A percentile compares a stretch with the other conserved stretches of the same genome.
phyloP scores from a whole-genome alignment of 2,113 vertebrate species.

The Callospermophilus lateralis region DNA sequence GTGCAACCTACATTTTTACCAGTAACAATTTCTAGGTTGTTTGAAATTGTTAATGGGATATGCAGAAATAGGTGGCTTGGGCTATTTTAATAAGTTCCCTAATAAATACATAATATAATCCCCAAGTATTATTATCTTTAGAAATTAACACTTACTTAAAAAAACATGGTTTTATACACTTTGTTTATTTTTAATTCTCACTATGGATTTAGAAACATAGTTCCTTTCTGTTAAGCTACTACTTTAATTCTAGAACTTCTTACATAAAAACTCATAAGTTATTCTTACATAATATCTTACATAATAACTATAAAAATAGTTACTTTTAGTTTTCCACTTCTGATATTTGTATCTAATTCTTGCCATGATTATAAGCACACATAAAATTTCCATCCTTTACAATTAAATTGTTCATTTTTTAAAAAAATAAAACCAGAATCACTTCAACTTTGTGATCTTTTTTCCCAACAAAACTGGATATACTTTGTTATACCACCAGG shows the following conservation, averaged over 20 bases:
- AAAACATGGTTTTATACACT: background rate
- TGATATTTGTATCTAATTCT: background rate
- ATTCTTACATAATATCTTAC: too few species aligned
- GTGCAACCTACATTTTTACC: background rate
- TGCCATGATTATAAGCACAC: background rate
- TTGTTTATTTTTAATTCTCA: background rate
- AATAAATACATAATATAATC: background rate
- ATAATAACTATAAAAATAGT: background rate
- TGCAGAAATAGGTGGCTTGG: background rate
- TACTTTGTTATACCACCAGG: background rate
- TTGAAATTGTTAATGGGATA: too few species aligned
- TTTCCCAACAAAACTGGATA: background rate
- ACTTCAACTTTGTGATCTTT: background rate
- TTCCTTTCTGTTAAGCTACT: background rate
- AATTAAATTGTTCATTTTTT: background rate
- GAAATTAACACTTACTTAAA: slow-evolving; percentile 2
- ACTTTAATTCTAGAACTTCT: background rate
- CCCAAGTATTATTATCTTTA: background rate
- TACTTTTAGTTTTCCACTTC: background rate
- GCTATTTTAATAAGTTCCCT: background rate
- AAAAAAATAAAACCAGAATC: background rate
- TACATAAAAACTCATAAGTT: background rate
- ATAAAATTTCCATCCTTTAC: background rate
- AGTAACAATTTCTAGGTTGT: background rate
- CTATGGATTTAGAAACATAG: background rate